Base-by-base conservation (phyloP, 2,888 invertebrate species). In the Metellina segmentata region DNA sequence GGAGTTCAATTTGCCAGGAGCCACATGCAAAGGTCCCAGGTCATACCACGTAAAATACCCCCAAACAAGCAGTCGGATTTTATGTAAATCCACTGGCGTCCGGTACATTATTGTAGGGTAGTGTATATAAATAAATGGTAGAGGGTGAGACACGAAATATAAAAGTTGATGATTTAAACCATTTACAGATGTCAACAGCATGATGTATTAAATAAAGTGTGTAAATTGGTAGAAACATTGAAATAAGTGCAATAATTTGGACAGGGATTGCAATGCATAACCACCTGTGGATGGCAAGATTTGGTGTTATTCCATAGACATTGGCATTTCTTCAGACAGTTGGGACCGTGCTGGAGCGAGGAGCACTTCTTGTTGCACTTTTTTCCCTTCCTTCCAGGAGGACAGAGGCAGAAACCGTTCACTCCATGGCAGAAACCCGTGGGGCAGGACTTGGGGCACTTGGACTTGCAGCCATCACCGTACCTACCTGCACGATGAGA, bases 371-470 rank as follows among this genome's bases (percentile, higher is more conserved):
- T 83, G 49, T 72, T 81, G 85, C 92, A 92, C 75, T 82, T 85
- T 20, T 77, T 81, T 20, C 92, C 92, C 9, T n/a, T 75, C 13
- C 81, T 72, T 13, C 92, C 92, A 16, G 85, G 92, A 6, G 87
- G 87, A 20, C 92, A 92, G 7, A 92, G 77, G 51, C 92, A 92
- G 51, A 88, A 88, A 0, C 89, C 89, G 48, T 82, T 89, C 11
- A 16, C 6, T 0, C 13, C 69, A n/a, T 92, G 83, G 49, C 92
- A 92, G 51, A 72, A 78, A 8, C 92, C 81, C 4, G 92, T 85
- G 5, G 85, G 92, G 53, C 92, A 92, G 20, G 86, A 92, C 49
- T 89, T 89, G 9, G 89, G 86, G 71, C 92, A 92, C 16, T 72
- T 71, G 8, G 49, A 77, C 13, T 86, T 53, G 71, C 92, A 92